A percentile compares a stretch with the other conserved stretches of the same genome.
These are phyloP conservation scores for Ectemnius lituratus DNA, from an alignment of 2,888 invertebrate species.

Conservation along the genomic window DNA sequence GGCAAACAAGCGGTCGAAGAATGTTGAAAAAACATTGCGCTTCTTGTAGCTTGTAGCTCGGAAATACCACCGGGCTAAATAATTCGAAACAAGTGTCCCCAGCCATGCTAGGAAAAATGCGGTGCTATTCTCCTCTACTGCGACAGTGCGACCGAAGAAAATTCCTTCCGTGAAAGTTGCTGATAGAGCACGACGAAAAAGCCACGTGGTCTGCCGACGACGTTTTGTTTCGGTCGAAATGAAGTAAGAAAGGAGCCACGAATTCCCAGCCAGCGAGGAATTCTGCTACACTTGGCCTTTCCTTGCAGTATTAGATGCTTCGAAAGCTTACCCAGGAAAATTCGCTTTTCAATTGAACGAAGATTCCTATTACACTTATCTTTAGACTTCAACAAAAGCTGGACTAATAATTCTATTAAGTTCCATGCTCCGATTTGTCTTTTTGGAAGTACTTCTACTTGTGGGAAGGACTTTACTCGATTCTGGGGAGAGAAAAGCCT, in stretches of 20 bases:
- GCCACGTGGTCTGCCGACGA: not conserved
- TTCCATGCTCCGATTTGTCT: no score
- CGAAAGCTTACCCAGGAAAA: no score
- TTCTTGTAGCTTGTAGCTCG: not conserved
- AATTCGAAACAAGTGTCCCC: not conserved
- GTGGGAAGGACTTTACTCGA: no score
- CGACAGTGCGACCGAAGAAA: not conserved
- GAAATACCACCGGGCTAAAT: not conserved
- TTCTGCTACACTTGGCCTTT: no score
- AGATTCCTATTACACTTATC: no score
- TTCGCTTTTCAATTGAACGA: no score
- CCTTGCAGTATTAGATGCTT: no score
- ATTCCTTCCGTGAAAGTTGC: slow-evolving; percentile 1
- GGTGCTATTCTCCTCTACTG: not conserved
- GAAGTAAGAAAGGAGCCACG: not conserved
- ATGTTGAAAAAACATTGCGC: not conserved
- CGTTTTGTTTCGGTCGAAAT: not conserved
- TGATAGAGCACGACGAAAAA: not conserved
- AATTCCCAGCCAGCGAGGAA: not conserved
- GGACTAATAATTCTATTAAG: no score
- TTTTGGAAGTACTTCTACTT: no score
- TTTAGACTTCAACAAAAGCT: no score
- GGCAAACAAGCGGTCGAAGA: not conserved
- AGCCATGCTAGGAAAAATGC: not conserved
- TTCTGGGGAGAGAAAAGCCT: no score